phyloP scores from a whole-genome alignment of 2,888 invertebrate genomes.

The Luperina nickerlii region DNA sequence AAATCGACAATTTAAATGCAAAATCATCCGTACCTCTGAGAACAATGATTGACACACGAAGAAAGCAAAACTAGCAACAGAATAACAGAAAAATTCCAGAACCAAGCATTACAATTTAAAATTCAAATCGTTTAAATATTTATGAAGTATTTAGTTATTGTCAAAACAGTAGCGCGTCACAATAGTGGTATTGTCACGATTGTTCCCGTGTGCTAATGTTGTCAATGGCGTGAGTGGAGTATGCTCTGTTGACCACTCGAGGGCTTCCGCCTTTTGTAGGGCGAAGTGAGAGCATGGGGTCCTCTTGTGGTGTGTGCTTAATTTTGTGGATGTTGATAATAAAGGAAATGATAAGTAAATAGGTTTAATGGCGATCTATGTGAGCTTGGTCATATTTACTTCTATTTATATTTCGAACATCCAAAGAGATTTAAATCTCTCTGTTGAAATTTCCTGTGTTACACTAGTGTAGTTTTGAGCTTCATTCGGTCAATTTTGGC shows the following conservation, averaged over 20 bases:
- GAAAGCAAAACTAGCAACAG: slow-evolving; percentile 54
- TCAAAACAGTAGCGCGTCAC: slow-evolving; percentile 85
- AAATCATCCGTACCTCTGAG: slow-evolving; percentile 15
- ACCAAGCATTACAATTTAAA: slow-evolving; percentile 70
- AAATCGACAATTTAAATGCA: slow-evolving; percentile 2
- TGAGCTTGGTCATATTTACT: background rate
- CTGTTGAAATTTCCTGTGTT: background rate
- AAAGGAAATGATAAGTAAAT: background rate
- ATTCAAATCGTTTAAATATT: slow-evolving; percentile 87
- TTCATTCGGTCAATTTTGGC: background rate
- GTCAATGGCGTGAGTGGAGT: slow-evolving; percentile 57
- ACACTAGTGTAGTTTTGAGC: background rate
- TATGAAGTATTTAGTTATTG: slow-evolving; percentile 86
- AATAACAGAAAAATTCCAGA: slow-evolving; percentile 55
- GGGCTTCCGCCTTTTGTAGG: slow-evolving; percentile 78
- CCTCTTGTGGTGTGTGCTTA: slow-evolving; percentile 14
- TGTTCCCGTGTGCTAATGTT: slow-evolving; percentile 65
- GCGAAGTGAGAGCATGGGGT: slow-evolving; percentile 39
- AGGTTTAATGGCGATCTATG: background rate
- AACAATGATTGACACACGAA: slow-evolving; percentile 31
- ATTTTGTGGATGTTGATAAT: slow-evolving; percentile 9
- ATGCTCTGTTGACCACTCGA: slow-evolving; percentile 83
- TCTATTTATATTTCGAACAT: background rate
- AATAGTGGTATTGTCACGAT: slow-evolving; percentile 80
- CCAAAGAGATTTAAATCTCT: background rate